Conservation (phyloP, 1,140 invertebrate species). For the Aphis craccivora region DNA sequence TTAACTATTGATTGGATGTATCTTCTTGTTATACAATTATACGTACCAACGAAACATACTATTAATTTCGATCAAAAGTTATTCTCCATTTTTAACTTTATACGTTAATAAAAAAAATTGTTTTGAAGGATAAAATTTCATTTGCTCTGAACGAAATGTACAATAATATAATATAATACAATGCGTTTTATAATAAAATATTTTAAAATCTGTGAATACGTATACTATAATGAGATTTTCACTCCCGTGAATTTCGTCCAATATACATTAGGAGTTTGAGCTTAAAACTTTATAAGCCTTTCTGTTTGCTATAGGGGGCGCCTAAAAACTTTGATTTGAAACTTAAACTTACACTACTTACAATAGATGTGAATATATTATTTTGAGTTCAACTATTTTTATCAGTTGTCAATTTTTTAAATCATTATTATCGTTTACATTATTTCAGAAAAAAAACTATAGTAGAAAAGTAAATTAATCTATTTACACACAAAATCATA, state of each 20-base stretch:
- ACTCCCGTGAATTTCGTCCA: background rate
- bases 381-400: background rate
- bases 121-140: background rate
- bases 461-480: background rate
- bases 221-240: conserved; percentile 7
- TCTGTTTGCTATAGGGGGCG: background rate
- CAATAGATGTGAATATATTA: background rate
- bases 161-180: background rate
- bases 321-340: conserved; percentile 37
- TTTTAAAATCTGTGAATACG: background rate
- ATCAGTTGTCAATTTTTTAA: background rate
- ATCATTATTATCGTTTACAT: background rate
- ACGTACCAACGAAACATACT: background rate
- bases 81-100: background rate
- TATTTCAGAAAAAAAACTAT: background rate
- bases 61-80: background rate
- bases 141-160: background rate
- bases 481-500: background rate
- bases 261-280: conserved; percentile 24
- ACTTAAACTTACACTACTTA: conserved; percentile 6
- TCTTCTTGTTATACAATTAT: background rate
- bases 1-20: background rate
- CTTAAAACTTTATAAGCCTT: conserved; percentile 36
- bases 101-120: background rate
- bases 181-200: background rate